Evolutionary conservation across 2,888 invertebrate species (phyloP), one percentile per base, ranked within the genome.

Genomic region (Lordiphosa fenestrarum): DNA sequence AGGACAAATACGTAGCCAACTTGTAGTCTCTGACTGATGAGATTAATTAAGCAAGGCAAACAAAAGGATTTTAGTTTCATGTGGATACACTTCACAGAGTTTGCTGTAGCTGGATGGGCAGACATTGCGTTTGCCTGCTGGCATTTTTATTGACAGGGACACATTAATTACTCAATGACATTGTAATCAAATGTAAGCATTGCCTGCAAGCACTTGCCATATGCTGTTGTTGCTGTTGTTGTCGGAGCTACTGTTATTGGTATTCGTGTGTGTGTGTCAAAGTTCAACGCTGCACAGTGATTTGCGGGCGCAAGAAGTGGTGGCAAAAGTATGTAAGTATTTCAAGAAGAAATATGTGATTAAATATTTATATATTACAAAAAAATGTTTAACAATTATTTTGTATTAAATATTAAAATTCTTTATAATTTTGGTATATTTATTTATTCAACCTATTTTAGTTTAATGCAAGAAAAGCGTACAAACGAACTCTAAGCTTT

Each of bases 111-210:
- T 15, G 37, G 23, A 68, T 73, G 76, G 66, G 70, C 49, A 70
- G 59, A 68, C 74, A 67, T 47, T 70, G 72, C 65, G 78, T 75
- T 66, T 78, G 82, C 73, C 77, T 78, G 82, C 56, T 78, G 77
- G 77, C 77, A 78, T 82, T 78, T 78, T 78, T 82, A 78, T 78
- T 78, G 77, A 78, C 82, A 82, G 78, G 77, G 75, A 78, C 82
- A 78, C 82, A 78, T 78, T 78, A 78, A 78, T 78, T 78, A 78
- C 77, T 78, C 82, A 78, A 78, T 82, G 77, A 78, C 77, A 78
- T 75, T 78, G 82, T 78, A 78, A 78, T 82, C 77, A 82, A 78
- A 78, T 78, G 76, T 76, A 75, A 78, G 82, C 82, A 78, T 71
- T 75, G 75, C 77, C 78, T 66, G 53, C 52, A 67, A 75, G 69